Percentiles rank a stretch among this genome's conserved stretches.
These are phyloP conservation scores for Aricia agestis DNA, from an alignment of 1,140 invertebrate species.

Conservation along the genomic window DNA sequence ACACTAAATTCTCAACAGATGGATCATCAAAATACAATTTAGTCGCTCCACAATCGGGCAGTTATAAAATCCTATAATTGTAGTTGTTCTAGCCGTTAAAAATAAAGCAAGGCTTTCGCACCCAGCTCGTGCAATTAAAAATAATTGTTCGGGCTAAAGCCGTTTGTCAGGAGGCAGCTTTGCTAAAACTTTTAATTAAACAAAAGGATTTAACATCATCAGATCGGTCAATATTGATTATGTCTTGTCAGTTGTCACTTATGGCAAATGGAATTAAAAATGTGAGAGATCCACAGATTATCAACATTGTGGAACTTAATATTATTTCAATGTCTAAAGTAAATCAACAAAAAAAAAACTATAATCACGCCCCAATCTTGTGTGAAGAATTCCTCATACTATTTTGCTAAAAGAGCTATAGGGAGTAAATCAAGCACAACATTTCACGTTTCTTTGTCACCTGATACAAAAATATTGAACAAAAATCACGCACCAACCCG, in stretches of 20 bases:
- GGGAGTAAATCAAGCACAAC: not conserved
- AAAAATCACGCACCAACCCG: not conserved
- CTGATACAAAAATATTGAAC: not conserved
- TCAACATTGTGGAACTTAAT: no score
- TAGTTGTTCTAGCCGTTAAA: conserved; percentile 32
- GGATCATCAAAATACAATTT: not conserved
- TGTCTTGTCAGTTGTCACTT: not conserved
- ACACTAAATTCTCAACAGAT: not conserved
- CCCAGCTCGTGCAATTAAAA: conserved; percentile 32
- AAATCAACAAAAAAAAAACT: no score
- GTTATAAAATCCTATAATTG: conserved; percentile 22
- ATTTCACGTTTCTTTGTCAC: not conserved
- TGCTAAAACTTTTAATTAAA: conserved; percentile 17
- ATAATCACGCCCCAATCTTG: no score
- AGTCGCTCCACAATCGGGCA: not conserved
- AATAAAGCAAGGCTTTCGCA: conserved; percentile 26
- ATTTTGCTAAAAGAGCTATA: no score
- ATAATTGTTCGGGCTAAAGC: conserved; percentile 34
- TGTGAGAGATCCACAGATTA: no score
- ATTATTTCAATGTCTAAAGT: no score
- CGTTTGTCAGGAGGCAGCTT: conserved; percentile 26
- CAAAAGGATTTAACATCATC: conserved; percentile 5
- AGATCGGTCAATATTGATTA: not conserved
- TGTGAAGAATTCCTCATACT: no score
- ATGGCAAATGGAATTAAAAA: no score